These are phyloP conservation scores for Pseudoips prasinana DNA, from an alignment of 2,888 invertebrate species.

Conservation along the genomic window DNA sequence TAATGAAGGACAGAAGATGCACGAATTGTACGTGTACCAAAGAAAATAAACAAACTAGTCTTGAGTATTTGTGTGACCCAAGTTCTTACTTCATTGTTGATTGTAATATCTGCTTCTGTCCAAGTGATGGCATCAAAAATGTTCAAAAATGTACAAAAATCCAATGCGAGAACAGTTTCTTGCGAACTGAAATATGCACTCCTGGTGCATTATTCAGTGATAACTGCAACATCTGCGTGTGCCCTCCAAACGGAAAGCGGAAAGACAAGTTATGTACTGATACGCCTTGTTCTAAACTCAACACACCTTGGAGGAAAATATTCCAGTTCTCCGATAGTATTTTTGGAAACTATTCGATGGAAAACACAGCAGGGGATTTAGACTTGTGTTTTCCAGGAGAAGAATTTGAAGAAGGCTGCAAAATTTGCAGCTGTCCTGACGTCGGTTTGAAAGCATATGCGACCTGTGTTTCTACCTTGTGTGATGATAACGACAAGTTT, in stretches of 20 bases:
- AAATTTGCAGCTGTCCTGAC: slow-evolving; percentile 68
- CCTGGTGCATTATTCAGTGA: slow-evolving; percentile 64
- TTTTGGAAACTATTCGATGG: slow-evolving; percentile 35
- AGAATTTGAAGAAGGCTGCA: slow-evolving; percentile 63
- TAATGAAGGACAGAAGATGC: slow-evolving; percentile 48
- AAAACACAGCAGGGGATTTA: slow-evolving; percentile 43
- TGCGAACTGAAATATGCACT: slow-evolving; percentile 53
- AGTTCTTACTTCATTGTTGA: slow-evolving; percentile 64
- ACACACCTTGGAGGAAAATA: slow-evolving; percentile 51
- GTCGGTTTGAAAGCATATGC: slow-evolving; percentile 64
- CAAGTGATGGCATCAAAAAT: slow-evolving; percentile 62
- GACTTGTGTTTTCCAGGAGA: slow-evolving; percentile 70
- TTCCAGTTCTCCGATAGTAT: slow-evolving; percentile 52
- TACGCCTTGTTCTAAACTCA: slow-evolving; percentile 47
- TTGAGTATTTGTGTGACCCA: slow-evolving; percentile 59
- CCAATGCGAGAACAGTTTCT: slow-evolving; percentile 57
- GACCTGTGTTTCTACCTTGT: slow-evolving; percentile 48
- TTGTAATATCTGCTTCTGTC: slow-evolving; percentile 69
- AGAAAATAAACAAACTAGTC: slow-evolving; percentile 13
- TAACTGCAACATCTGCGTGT: slow-evolving; percentile 71
- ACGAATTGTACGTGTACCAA: slow-evolving; percentile 56
- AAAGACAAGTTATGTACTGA: slow-evolving; percentile 58
- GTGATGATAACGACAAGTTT: slow-evolving; percentile 33
- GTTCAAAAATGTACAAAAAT: slow-evolving; percentile 69
- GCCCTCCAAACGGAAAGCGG: slow-evolving; percentile 64